phyloP scores from a whole-genome alignment of 2,797 vertebrate genomes.

The Orientallactaga sibirica region DNA sequence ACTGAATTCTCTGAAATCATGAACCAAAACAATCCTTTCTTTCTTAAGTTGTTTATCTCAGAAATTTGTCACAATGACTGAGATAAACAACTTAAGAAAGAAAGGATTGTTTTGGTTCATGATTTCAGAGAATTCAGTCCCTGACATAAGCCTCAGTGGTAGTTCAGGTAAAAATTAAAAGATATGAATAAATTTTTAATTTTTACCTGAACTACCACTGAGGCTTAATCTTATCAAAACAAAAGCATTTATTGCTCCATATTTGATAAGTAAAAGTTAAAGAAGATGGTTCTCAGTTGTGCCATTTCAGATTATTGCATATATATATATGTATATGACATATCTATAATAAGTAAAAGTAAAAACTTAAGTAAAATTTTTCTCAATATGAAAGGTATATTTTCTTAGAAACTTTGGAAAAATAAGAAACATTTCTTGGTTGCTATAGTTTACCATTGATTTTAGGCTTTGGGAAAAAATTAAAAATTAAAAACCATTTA shows the following conservation, averaged over 20 bases:
- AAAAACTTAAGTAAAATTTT: too few species aligned
- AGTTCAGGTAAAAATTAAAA: too few species aligned
- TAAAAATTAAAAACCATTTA: background rate
- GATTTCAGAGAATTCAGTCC: too few species aligned
- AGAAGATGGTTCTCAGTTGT: background rate
- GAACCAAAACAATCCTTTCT: background rate
- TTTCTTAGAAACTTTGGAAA: too few species aligned
- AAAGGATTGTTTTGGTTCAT: background rate
- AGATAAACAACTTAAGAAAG: background rate
- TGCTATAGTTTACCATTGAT: background rate
- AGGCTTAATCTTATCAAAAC: background rate
- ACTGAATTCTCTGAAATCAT: too few species aligned
- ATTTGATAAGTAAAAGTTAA: slow-evolving; percentile 29
- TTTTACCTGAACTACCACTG: background rate
- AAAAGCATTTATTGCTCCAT: background rate
- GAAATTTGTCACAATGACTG: background rate
- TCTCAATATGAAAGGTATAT: too few species aligned
- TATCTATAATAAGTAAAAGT: too few species aligned
- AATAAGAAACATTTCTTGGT: background rate
- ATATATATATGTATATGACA: too few species aligned
- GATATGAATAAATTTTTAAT: background rate
- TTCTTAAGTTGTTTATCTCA: background rate
- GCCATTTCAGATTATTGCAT: background rate
- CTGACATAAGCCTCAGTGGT: too few species aligned
- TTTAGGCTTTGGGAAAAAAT: background rate